Evolutionary conservation across 2,888 invertebrate genomes (phyloP).

Genomic region (Ornithoptera priamus): DNA sequence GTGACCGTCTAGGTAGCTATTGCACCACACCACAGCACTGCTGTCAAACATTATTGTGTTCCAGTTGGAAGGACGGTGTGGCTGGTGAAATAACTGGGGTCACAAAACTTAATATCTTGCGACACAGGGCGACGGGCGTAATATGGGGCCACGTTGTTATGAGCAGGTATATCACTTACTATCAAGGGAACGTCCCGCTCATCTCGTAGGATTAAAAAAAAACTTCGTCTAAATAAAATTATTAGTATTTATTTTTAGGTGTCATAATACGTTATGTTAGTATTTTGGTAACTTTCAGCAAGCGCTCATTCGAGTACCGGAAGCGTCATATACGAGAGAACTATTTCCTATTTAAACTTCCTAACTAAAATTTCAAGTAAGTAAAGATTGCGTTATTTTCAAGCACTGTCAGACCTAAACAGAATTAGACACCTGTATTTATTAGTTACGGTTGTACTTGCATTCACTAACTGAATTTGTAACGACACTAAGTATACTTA

Average conservation of each 20-base stretch:
- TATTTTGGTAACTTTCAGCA: neutral
- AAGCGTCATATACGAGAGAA: neutral
- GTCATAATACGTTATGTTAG: neutral
- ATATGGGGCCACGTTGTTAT: too few species aligned
- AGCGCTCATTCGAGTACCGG: neutral
- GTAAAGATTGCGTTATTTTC: neutral
- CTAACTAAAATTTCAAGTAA: neutral
- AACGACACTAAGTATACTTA: neutral
- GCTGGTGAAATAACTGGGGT: too few species aligned
- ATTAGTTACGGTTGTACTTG: neutral
- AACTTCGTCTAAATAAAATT: too few species aligned
- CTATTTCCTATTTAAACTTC: neutral
- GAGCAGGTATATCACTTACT: too few species aligned
- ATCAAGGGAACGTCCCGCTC: too few species aligned
- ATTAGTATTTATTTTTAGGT: neutral
- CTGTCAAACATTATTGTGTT: too few species aligned
- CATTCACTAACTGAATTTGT: neutral
- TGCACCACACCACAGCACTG: too few species aligned
- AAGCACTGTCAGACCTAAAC: neutral
- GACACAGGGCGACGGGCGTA: too few species aligned
- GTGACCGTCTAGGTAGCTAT: too few species aligned
- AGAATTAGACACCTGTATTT: neutral
- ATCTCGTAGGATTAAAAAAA: too few species aligned
- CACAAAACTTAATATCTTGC: too few species aligned
- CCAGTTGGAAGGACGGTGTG: too few species aligned